Percentiles rank a stretch among this genome's conserved stretches.
These are phyloP conservation scores for Thalassoma bifasciatum DNA, from an alignment of 2,113 vertebrate genomes.

Conservation along the genomic window DNA sequence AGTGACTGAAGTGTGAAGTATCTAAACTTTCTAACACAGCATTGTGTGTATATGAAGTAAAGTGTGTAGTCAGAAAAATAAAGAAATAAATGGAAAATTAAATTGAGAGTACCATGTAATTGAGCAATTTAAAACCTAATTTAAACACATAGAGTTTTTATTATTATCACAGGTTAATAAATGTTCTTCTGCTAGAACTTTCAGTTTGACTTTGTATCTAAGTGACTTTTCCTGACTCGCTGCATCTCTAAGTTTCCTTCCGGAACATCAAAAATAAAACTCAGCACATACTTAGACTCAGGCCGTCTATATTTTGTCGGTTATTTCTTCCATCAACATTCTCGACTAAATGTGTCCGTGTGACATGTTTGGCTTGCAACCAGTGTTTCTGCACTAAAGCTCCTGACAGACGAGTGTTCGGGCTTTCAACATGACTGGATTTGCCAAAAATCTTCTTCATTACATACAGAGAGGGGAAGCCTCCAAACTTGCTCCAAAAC, in stretches of 20 bases:
- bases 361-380: background rate
- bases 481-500: conserved; percentile 17
- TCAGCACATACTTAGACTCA: background rate
- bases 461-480: conserved; percentile 15
- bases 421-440: background rate
- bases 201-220: background rate
- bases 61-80: no score
- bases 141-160: no score
- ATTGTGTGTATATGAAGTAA: no score
- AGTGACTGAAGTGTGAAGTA: no score
- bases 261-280: background rate
- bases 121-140: no score
- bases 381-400: conserved; percentile 15
- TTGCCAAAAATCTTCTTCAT: conserved; percentile 2
- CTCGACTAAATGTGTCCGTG: background rate
- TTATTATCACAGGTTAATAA: no score
- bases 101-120: no score
- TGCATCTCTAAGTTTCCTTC: background rate
- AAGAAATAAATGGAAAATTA: no score
- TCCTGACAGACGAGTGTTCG: background rate
- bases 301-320: background rate
- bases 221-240: background rate
- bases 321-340: background rate
- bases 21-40: no score
- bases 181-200: no score